Evolutionary conservation across 2,888 invertebrate genomes (phyloP).

Genomic region (Drosophila eohydei): DNA sequence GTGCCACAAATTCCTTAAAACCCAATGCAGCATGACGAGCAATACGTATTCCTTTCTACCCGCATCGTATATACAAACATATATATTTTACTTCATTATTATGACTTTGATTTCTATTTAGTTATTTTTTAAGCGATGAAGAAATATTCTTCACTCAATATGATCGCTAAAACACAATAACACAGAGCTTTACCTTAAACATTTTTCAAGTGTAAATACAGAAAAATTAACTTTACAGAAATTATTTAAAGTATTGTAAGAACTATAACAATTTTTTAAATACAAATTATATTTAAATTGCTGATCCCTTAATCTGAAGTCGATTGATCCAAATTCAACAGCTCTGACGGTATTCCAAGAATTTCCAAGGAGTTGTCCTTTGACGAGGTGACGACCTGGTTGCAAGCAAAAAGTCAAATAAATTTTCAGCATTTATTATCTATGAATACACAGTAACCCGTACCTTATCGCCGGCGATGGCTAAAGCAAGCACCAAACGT

Average conservation of each 20-base stretch:
- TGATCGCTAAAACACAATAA: constrained; percentile 26
- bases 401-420: neutral
- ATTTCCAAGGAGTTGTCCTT: constrained; percentile 89
- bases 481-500: constrained; percentile 90
- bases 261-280: constrained; percentile 28
- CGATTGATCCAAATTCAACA: constrained; percentile 29
- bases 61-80: constrained; percentile 20
- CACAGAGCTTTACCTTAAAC: constrained; percentile 22
- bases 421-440: neutral
- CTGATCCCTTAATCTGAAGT: constrained; percentile 6
- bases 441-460: neutral
- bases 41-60: constrained; percentile 37
- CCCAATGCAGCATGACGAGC: neutral
- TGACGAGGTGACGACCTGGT: constrained; percentile 89
- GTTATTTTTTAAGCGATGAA: constrained; percentile 36
- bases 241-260: constrained; percentile 6
- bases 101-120: constrained; percentile 29
- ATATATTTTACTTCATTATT: constrained; percentile 16
- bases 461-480: constrained; percentile 88
- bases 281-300: constrained; percentile 17
- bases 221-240: constrained; percentile 6
- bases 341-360: constrained; percentile 87
- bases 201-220: constrained; percentile 46
- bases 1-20: constrained; percentile 67
- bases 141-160: constrained; percentile 48